Conservation (phyloP, 2,113 vertebrate genomes). For the Meleagris gallopavo region DNA sequence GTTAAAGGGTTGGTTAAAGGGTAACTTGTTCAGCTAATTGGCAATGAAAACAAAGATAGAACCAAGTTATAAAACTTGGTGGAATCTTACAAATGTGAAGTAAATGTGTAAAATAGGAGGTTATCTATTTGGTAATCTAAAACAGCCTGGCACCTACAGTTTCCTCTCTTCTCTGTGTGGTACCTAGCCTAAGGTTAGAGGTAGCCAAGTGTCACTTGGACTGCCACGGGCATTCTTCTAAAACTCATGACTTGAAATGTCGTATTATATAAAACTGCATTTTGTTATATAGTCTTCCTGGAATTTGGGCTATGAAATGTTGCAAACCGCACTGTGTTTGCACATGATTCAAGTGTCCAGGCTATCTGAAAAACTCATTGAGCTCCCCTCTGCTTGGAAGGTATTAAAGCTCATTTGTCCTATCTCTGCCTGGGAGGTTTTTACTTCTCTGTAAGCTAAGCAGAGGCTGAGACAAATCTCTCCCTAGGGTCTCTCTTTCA, state of each 20-base stretch:
- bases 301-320: neutral
- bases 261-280: neutral
- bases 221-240: neutral
- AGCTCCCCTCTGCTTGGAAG: slow-evolving; percentile 21
- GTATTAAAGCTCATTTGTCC: slow-evolving; percentile 44
- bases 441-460: slow-evolving; percentile 40
- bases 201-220: neutral
- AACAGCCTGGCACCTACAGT: neutral
- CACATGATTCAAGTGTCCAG: neutral
- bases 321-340: slow-evolving; percentile 5
- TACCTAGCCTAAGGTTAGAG: neutral
- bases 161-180: neutral
- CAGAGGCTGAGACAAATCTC: neutral
- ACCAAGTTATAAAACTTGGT: neutral
- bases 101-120: neutral
- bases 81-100: neutral
- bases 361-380: slow-evolving; percentile 72
- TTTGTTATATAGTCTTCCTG: neutral
- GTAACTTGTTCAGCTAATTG: neutral
- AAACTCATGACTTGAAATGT: neutral
- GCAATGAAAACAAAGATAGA: neutral
- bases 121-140: neutral
- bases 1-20: neutral
- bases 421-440: slow-evolving; percentile 39
- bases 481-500: neutral